phyloP scores from a whole-genome alignment of 2,113 vertebrate genomes.

The Catagonus wagneri region DNA sequence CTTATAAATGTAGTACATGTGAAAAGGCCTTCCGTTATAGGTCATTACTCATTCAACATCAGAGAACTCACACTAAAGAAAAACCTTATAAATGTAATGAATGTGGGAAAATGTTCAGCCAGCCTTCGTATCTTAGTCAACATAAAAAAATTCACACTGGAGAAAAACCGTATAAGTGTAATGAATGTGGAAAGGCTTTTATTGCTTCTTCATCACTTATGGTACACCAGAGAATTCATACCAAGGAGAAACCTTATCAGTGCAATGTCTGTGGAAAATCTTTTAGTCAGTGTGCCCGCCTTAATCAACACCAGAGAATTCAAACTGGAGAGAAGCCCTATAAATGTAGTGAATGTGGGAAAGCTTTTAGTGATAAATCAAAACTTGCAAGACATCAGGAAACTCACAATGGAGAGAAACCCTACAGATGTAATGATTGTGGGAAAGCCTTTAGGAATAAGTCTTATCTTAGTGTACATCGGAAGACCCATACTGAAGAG shows the following conservation, averaged over 20 bases:
- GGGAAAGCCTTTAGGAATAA: slow-evolving; percentile 88
- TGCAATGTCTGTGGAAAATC: slow-evolving; percentile 78
- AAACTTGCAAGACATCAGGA: slow-evolving; percentile 87
- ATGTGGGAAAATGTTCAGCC: slow-evolving; percentile 79
- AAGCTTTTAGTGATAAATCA: slow-evolving; percentile 84
- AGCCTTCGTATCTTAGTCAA: slow-evolving; percentile 72
- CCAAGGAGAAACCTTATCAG: slow-evolving; percentile 80
- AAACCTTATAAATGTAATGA: slow-evolving; percentile 72
- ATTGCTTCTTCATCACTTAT: slow-evolving; percentile 73
- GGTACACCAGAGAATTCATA: slow-evolving; percentile 83
- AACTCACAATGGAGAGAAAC: slow-evolving; percentile 88
- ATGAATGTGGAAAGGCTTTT: slow-evolving; percentile 76
- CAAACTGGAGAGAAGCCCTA: slow-evolving; percentile 76
- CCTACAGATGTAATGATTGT: slow-evolving; percentile 87
- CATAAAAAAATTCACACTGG: slow-evolving; percentile 80
- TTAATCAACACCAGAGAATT: slow-evolving; percentile 78
- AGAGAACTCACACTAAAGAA: slow-evolving; percentile 78
- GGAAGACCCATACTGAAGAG: slow-evolving; percentile 77
- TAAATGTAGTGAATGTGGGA: slow-evolving; percentile 75
- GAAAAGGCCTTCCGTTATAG: slow-evolving; percentile 74
- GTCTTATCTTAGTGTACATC: slow-evolving; percentile 86
- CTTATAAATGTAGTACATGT: slow-evolving; percentile 60
- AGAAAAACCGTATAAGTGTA: slow-evolving; percentile 78
- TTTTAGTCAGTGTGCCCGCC: slow-evolving; percentile 75
- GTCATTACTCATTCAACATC: slow-evolving; percentile 70